Conservation (phyloP, 2,888 invertebrate genomes). For the Chymomyza caudatula region DNA sequence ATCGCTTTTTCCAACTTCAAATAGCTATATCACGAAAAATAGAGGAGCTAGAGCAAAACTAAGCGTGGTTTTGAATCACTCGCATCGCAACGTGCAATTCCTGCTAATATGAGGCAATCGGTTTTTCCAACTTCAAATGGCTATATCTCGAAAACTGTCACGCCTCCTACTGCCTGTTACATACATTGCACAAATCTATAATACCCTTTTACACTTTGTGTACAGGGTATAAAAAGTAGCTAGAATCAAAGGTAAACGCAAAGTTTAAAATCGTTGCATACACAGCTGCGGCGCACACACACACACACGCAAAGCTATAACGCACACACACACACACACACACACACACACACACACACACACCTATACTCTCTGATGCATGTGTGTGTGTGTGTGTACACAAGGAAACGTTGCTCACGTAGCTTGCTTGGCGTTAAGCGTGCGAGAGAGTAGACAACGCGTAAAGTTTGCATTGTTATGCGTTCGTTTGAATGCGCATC, state of each 20-base stretch:
- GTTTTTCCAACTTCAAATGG: too few species aligned
- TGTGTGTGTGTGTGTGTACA: neutral
- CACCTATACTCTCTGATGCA: neutral
- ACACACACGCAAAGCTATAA: slow-evolving; percentile 17
- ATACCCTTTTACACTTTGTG: too few species aligned
- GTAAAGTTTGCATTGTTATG: slow-evolving; percentile 74
- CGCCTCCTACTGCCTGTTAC: too few species aligned
- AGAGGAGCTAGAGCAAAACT: too few species aligned
- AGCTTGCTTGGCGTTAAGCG: neutral
- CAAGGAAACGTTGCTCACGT: slow-evolving; percentile 32
- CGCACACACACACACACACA: neutral
- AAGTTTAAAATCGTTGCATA: slow-evolving; percentile 57
- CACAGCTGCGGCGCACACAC: slow-evolving; percentile 49
- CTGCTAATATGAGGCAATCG: too few species aligned
- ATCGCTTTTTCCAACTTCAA: too few species aligned
- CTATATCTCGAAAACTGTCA: too few species aligned
- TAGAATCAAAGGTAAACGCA: slow-evolving; percentile 70
- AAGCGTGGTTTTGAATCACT: too few species aligned
- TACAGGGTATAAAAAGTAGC: slow-evolving; percentile 21
- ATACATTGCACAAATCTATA: too few species aligned
- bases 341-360: slow-evolving; percentile 19
- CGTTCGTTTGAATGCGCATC: slow-evolving; percentile 55
- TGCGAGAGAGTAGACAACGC: slow-evolving; percentile 37
- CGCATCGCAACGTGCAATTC: too few species aligned
- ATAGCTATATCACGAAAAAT: too few species aligned